Evolutionary conservation across 2,888 invertebrate genomes (phyloP).

Genomic region (Platycheirus rosarum): DNA sequence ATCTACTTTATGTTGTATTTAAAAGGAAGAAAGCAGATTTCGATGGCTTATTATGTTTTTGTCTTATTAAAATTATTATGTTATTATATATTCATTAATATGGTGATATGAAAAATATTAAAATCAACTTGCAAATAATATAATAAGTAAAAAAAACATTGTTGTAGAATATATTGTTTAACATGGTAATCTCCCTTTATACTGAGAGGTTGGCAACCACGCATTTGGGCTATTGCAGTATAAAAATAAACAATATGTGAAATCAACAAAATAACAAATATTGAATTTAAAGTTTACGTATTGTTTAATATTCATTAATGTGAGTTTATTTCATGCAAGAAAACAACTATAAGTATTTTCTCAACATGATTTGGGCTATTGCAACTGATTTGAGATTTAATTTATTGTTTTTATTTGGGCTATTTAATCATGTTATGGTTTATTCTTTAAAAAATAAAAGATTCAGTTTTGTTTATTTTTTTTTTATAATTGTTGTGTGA

Average conservation of each 20-base stretch:
- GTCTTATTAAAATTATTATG: slow-evolving; percentile 33
- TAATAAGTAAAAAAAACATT: background rate
- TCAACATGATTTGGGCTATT: slow-evolving; percentile 69
- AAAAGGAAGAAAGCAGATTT: slow-evolving; percentile 67
- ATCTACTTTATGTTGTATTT: slow-evolving; percentile 60
- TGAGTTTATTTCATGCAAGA: slow-evolving; percentile 51
- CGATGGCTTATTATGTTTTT: slow-evolving; percentile 62
- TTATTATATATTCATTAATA: slow-evolving; percentile 20
- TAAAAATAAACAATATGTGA: slow-evolving; percentile 13
- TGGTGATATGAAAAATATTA: background rate
- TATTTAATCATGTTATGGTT: slow-evolving; percentile 51
- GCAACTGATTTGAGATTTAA: slow-evolving; percentile 62
- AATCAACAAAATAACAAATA: slow-evolving; percentile 12
- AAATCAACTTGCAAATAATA: slow-evolving; percentile 9
- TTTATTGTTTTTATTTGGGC: slow-evolving; percentile 59
- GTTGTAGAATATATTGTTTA: slow-evolving; percentile 51
- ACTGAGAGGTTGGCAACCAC: slow-evolving; percentile 22
- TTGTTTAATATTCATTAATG: slow-evolving; percentile 27
- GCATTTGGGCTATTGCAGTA: slow-evolving; percentile 66
- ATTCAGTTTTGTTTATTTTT: slow-evolving; percentile 14
- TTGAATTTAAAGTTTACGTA: slow-evolving; percentile 25
- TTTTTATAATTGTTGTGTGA: slow-evolving; percentile 54
- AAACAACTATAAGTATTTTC: slow-evolving; percentile 20
- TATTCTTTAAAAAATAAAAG: slow-evolving; percentile 27
- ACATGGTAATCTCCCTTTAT: slow-evolving; percentile 19